phyloP scores from a whole-genome alignment of 1,140 invertebrate species.

The Drosophila pandora region DNA sequence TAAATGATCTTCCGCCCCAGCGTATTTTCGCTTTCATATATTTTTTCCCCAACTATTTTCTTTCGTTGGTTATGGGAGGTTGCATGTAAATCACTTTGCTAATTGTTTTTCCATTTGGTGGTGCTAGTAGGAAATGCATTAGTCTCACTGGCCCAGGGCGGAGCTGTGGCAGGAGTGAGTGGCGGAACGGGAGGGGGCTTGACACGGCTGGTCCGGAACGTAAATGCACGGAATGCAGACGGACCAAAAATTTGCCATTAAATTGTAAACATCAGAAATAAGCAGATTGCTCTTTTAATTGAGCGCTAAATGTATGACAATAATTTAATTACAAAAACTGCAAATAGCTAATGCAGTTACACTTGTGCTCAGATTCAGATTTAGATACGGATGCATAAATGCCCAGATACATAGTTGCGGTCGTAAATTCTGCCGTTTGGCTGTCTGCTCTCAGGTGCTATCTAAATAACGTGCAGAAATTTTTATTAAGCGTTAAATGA shows the following conservation, averaged over 20 bases:
- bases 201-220: background rate
- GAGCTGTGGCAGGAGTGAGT: background rate
- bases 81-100: slow-evolving; percentile 78
- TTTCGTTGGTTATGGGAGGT: slow-evolving; percentile 61
- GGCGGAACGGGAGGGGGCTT: slow-evolving; percentile 1
- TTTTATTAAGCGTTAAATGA: slow-evolving; percentile 80
- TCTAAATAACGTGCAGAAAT: slow-evolving; percentile 73
- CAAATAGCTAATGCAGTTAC: slow-evolving; percentile 20
- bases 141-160: slow-evolving; percentile 2
- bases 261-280: slow-evolving; percentile 65
- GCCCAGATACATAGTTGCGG: slow-evolving; percentile 39
- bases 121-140: slow-evolving; percentile 31
- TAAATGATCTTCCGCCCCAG: slow-evolving; percentile 34
- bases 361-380: slow-evolving; percentile 5
- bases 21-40: slow-evolving; percentile 1
- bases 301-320: slow-evolving; percentile 69
- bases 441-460: slow-evolving; percentile 41
- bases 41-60: background rate
- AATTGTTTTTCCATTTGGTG: slow-evolving; percentile 71
- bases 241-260: slow-evolving; percentile 63
- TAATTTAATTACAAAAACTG: slow-evolving; percentile 72
- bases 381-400: slow-evolving; percentile 21
- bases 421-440: slow-evolving; percentile 32
- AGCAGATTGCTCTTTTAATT: slow-evolving; percentile 57
- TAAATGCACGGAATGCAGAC: slow-evolving; percentile 25